Evolutionary conservation across 1,140 invertebrate genomes (phyloP), one percentile per base, ranked within the genome.

Genomic region (Drosophila micromelanica): DNA sequence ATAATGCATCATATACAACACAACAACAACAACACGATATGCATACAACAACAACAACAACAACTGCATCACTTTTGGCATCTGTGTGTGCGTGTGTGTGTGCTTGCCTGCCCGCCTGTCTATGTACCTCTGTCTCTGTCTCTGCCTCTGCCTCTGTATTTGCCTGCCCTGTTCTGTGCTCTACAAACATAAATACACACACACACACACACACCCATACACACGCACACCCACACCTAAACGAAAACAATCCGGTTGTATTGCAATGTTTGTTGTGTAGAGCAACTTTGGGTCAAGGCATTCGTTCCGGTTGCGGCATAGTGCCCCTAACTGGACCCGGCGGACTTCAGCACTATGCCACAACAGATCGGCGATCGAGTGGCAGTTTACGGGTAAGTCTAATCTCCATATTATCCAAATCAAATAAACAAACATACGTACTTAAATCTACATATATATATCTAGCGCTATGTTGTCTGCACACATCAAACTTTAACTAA

Each of bases 261-360:
- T 91, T 90, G 90, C 76, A 76, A 87, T 90, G 85, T 90, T 82
- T 78, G 82, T 90, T 91, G 85, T 90, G 78, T 93, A 95, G 94
- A 94, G 94, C 93, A 92, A 94, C 94, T 93, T 93, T 94, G 92
- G 94, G 94, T 91, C 94, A 94, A 91, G 94, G 93, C 92, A 93
- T 94, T 56, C 93, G 94, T 72, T 93, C 93, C 78, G 93, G 93
- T 78, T 92, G 93, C 63, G 91, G 93, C 62, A 91, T 93, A 71
- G 94, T 92, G 73, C 91, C 91, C 92, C 90, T 93, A 92, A 90
- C 92, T 92, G 80, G 92, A 92, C 72, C 93, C 91, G 74, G 93
- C 93, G 81, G 94, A 81, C 76, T 91, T 45, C 90, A 90, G 80
- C 91, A 92, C 73, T 90, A 90, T 81, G 87, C 90, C 60, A 86